phyloP scores from a whole-genome alignment of 1,140 invertebrate species.

The Hypsibius dujardini region DNA sequence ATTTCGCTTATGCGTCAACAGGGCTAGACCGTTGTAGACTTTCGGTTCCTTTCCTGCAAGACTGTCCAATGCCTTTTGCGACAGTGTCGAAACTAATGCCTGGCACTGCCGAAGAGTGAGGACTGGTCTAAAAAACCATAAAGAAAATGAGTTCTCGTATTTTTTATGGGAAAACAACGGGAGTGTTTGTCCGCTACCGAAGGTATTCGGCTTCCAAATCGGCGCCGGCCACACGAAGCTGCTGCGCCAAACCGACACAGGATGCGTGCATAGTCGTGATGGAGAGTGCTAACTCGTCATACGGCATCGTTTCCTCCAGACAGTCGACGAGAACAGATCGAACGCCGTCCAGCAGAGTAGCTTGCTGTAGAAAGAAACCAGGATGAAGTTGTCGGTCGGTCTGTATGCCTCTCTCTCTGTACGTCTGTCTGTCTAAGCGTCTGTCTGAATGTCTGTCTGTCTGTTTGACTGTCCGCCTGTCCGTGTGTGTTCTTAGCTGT shows the following conservation, averaged over 20 bases:
- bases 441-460: too few species aligned
- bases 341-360: too few species aligned
- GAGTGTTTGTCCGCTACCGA: too few species aligned
- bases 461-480: too few species aligned
- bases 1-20: neutral
- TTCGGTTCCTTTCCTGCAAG: neutral
- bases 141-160: too few species aligned
- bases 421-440: too few species aligned
- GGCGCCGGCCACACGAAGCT: neutral
- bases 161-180: too few species aligned
- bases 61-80: neutral
- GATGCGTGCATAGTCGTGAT: constrained; percentile 66
- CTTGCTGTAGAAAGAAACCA: too few species aligned
- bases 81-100: neutral
- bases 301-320: constrained; percentile 67
- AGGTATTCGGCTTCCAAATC: neutral
- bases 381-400: too few species aligned
- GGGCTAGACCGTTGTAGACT: neutral
- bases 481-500: too few species aligned
- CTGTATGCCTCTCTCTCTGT: too few species aligned
- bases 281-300: constrained; percentile 72
- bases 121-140: constrained; percentile 4
- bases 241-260: neutral
- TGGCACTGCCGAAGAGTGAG: neutral
- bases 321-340: constrained; percentile 42